Evolutionary conservation across 2,888 invertebrate genomes (phyloP).

Genomic region (Lithophane semibrunnea): DNA sequence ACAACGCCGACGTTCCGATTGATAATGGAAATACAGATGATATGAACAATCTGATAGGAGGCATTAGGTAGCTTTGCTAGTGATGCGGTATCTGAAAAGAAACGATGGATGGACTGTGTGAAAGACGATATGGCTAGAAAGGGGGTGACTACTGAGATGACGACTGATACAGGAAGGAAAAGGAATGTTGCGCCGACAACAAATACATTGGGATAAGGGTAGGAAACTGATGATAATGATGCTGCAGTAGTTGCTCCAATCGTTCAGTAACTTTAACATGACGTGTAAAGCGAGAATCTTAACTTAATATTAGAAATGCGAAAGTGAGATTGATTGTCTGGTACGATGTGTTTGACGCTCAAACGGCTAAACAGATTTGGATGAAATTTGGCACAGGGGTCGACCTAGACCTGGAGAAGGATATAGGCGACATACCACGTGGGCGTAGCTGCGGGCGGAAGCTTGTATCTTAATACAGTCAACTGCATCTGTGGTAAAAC

Average conservation of each 20-base stretch:
- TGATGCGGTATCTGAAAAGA: background rate
- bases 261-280: background rate
- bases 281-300: background rate
- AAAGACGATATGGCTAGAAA: background rate
- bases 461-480: background rate
- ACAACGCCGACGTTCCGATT: background rate
- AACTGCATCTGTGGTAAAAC: background rate
- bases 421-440: too few species aligned
- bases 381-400: too few species aligned
- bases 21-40: conserved; percentile 4
- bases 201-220: background rate
- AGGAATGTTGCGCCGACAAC: background rate
- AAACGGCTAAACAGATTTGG: too few species aligned
- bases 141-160: background rate
- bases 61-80: background rate
- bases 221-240: background rate
- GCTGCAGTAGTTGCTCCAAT: background rate
- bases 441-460: too few species aligned
- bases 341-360: too few species aligned
- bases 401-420: too few species aligned
- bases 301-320: too few species aligned
- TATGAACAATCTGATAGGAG: conserved; percentile 13
- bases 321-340: too few species aligned
- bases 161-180: background rate
- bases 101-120: background rate